Conservation (phyloP, 2,797 vertebrate species). For the Urophycis tenuis region DNA sequence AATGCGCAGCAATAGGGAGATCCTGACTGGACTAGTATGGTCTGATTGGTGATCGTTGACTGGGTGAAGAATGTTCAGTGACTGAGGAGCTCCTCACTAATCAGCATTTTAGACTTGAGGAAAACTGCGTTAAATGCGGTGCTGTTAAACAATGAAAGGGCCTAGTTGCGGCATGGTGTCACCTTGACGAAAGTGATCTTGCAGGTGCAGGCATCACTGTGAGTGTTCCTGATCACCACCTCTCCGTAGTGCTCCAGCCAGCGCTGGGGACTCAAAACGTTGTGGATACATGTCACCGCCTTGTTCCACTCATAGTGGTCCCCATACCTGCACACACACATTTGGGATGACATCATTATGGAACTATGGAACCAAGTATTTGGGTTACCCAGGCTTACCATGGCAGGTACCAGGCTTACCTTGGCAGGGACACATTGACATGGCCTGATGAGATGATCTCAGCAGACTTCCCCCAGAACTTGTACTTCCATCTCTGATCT, state of each 20-base stretch:
- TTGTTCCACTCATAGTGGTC: slow-evolving; percentile 97
- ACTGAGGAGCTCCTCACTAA: too few species aligned
- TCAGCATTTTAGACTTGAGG: too few species aligned
- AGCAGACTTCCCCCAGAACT: slow-evolving; percentile 92
- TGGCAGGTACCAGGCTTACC: slow-evolving; percentile 54
- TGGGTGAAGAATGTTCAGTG: too few species aligned
- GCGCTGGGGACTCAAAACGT: slow-evolving; percentile 84
- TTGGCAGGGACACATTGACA: slow-evolving; percentile 80
- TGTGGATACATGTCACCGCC: slow-evolving; percentile 89
- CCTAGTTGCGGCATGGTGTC: too few species aligned
- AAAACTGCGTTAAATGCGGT: too few species aligned
- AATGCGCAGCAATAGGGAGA: too few species aligned
- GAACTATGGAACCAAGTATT: too few species aligned
- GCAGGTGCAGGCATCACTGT: slow-evolving; percentile 78
- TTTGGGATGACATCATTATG: too few species aligned
- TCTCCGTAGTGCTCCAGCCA: slow-evolving; percentile 94
- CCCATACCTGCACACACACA: slow-evolving; percentile 64
- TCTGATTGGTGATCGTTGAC: too few species aligned
- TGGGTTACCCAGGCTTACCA: too few species aligned
- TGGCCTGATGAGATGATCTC: slow-evolving; percentile 82
- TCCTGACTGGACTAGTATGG: too few species aligned
- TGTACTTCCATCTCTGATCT: slow-evolving; percentile 95
- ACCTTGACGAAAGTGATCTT: slow-evolving; percentile 92
- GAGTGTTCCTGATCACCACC: slow-evolving; percentile 80
- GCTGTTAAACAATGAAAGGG: too few species aligned